Evolutionary conservation across 2,888 invertebrate genomes (phyloP).

Genomic region (Cataglyphis cursor): DNA sequence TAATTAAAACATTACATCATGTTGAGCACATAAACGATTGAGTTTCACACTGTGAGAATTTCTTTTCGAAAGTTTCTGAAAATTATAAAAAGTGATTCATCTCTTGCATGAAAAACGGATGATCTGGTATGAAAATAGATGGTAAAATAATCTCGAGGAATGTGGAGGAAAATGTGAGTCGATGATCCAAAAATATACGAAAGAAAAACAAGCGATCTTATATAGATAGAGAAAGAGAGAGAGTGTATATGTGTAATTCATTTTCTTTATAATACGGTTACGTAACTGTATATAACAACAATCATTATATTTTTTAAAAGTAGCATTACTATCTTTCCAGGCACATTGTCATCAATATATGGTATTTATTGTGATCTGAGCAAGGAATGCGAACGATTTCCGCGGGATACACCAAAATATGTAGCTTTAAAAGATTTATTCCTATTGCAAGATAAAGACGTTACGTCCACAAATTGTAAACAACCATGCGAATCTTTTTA

Average conservation of each 20-base stretch:
- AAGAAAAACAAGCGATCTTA: constrained; percentile 78
- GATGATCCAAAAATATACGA: constrained; percentile 82
- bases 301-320: neutral
- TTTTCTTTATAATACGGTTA: neutral
- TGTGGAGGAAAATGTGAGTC: constrained; percentile 83
- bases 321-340: constrained; percentile 77
- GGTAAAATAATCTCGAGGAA: constrained; percentile 84
- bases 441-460: constrained; percentile 61
- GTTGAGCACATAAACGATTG: neutral
- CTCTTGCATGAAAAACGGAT: constrained; percentile 62
- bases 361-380: constrained; percentile 87
- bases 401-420: constrained; percentile 78
- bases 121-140: constrained; percentile 82
- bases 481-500: constrained; percentile 43
- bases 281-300: neutral
- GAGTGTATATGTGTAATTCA: neutral
- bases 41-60: neutral
- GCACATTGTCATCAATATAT: constrained; percentile 87
- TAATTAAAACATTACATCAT: neutral
- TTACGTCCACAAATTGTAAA: constrained; percentile 42
- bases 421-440: constrained; percentile 83
- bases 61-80: neutral
- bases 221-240: neutral
- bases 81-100: constrained; percentile 45
- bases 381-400: constrained; percentile 63